phyloP scores from a whole-genome alignment of 2,888 invertebrate genomes.

The Parasteatoda lunata region DNA sequence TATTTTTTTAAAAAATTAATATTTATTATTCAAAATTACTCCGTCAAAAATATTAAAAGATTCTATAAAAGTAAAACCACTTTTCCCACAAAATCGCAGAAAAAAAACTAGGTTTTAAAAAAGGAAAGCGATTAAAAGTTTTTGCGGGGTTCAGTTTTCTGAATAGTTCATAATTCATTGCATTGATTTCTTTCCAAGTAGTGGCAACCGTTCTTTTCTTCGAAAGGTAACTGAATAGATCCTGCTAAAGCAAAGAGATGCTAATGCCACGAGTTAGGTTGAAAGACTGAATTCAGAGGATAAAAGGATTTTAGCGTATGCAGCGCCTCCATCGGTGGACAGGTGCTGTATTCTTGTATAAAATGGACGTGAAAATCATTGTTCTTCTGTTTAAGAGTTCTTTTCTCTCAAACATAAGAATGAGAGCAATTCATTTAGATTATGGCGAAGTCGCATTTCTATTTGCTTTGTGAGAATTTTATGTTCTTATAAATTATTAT shows the following conservation, averaged over 20 bases:
- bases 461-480: no score
- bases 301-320: not conserved
- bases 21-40: no score
- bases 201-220: not conserved
- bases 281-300: not conserved
- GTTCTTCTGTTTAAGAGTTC: not conserved
- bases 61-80: no score
- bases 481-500: no score
- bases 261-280: not conserved
- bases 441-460: no score
- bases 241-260: not conserved
- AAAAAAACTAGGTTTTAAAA: no score
- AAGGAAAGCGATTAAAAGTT: not conserved
- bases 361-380: not conserved
- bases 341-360: not conserved
- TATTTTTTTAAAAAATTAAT: no score
- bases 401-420: no score
- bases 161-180: not conserved
- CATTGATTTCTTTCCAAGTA: not conserved
- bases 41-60: no score
- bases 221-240: not conserved
- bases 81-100: no score
- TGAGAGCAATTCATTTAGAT: no score
- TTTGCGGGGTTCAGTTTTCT: not conserved
- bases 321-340: constrained; percentile 5